Percentiles rank a stretch among this genome's conserved stretches.
phyloP scores from a whole-genome alignment of 2,888 invertebrate genomes.

The Rhagium mordax region DNA sequence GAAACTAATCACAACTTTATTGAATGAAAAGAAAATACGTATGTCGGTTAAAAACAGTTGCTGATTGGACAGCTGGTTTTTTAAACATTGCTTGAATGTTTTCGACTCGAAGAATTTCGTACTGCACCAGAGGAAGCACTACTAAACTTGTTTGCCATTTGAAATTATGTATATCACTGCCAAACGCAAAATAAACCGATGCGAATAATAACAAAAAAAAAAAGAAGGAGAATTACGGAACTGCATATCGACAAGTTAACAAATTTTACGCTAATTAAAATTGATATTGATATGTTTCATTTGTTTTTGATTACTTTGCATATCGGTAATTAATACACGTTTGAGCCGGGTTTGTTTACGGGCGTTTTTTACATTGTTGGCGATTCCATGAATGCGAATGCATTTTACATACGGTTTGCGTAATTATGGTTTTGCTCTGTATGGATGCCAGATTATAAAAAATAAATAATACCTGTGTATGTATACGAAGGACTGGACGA shows the following conservation, averaged over 20 bases:
- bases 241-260: conserved; percentile 18
- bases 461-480: too few relatives aligned
- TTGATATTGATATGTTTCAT: conserved; percentile 55
- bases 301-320: conserved; percentile 60
- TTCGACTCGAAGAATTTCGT: too few relatives aligned
- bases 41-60: too few relatives aligned
- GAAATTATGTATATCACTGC: background rate
- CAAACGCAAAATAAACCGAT: background rate
- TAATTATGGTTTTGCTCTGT: background rate
- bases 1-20: too few relatives aligned
- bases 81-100: too few relatives aligned
- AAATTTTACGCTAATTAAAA: conserved; percentile 41
- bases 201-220: background rate
- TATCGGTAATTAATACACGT: conserved; percentile 54
- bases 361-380: background rate
- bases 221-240: background rate
- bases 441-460: background rate
- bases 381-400: background rate
- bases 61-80: too few relatives aligned
- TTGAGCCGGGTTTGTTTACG: conserved; percentile 32
- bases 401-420: background rate
- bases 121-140: too few relatives aligned
- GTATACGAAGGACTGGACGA: background rate
- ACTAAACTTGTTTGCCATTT: background rate
- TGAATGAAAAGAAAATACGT: too few relatives aligned